Evolutionary conservation across 2,888 invertebrate species (phyloP), one percentile per base, ranked within the genome.

Genomic region (Cryptus viduatorius): DNA sequence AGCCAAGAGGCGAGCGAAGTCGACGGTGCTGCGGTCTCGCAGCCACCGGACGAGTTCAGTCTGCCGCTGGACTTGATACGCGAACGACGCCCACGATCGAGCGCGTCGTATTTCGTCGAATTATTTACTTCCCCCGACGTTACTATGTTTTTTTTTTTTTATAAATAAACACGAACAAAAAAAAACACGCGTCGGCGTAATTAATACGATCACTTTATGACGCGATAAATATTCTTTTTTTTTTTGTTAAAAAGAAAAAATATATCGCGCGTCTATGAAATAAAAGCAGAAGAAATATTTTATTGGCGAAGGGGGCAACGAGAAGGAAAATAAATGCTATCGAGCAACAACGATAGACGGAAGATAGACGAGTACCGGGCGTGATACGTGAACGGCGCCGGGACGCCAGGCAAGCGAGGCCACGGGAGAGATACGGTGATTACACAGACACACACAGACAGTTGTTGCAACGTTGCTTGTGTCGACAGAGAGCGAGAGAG

Each of bases 11-110:
- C 77, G 80, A 48, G 61, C 69, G 68, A 81, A 88, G 65, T 75
- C 86, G 88, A 90, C 87, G 86, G 89, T 91, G 91, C 91, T 92
- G 91, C 92, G 87, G 89, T 89, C 91, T 90, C 90, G 89, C 91
- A 91, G 91, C 90, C 91, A 91, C 90, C 90, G 90, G 89, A 89
- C 89, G 91, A 91, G 89, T 91, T 92, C 92, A 92, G 92, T 93
- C 92, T 91, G 90, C 91, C 92, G 92, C 89, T 89, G 89, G 92
- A 92, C 91, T 91, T 84, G 87, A 86, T 77, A 80, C 73, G 85
- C 75, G 86, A 87, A 82, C 85, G 79, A 86, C 77, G 53, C 56
- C 69, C n/a, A 83, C 65, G 59, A 24, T 78, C 56, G 44, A 14
- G 14, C 12, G 14, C 48, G 68, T 64, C 69, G 59, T 31, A 61